Percentiles rank a stretch among this genome's conserved stretches.
phyloP scores from a whole-genome alignment of 2,888 invertebrate genomes.

The Zootermopsis nevadensis region DNA sequence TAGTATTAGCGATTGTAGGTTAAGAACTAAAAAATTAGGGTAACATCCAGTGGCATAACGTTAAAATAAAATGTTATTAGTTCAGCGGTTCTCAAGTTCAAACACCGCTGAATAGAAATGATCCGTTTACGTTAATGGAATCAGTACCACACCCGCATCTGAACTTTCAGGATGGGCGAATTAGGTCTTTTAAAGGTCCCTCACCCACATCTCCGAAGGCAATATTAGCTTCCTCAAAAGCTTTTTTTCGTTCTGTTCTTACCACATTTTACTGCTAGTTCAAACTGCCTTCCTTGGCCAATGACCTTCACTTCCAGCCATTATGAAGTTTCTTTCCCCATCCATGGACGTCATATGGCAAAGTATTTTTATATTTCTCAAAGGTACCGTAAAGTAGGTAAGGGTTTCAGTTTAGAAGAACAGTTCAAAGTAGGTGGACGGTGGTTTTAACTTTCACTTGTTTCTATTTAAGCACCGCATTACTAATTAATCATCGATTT shows the following conservation, averaged over 20 bases:
- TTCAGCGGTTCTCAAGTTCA: too few relatives aligned
- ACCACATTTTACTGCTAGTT: constrained; percentile 17
- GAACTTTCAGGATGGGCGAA: too few relatives aligned
- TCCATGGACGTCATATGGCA: constrained; percentile 14
- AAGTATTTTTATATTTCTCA: constrained; percentile 5
- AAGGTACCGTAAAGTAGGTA: neutral
- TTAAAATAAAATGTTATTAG: too few relatives aligned
- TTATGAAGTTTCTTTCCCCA: neutral
- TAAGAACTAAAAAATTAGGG: too few relatives aligned
- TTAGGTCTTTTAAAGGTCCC: neutral
- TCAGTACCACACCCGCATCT: too few relatives aligned
- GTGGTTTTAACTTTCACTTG: too few relatives aligned
- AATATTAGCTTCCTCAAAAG: constrained; percentile 1
- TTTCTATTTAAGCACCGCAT: too few relatives aligned
- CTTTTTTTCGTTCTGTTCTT: neutral
- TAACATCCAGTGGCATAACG: too few relatives aligned
- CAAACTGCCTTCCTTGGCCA: neutral
- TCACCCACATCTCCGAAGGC: neutral
- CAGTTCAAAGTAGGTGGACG: neutral
- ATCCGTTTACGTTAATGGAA: too few relatives aligned
- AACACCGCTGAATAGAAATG: too few relatives aligned
- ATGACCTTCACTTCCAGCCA: constrained; percentile 1
- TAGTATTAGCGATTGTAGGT: too few relatives aligned
- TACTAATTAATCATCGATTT: too few relatives aligned
- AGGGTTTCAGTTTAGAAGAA: neutral